A percentile compares a stretch with the other conserved stretches of the same genome.
Conservation (phyloP, 2,797 vertebrate genomes). For the Argyrosomus regius region DNA sequence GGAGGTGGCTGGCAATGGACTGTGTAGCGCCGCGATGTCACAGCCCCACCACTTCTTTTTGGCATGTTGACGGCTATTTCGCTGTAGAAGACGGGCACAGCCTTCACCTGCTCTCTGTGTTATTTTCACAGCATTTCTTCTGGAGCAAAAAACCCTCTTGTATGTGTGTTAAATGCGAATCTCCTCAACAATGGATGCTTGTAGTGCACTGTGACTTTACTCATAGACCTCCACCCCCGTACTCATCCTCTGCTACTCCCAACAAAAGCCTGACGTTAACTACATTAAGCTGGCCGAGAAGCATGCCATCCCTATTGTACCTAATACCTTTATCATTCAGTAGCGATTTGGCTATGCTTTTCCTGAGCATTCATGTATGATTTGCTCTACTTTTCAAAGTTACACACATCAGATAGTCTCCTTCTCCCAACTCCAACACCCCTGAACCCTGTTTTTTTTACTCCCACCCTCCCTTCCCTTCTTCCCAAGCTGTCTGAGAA, state of each 20-base stretch:
- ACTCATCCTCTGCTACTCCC: slow-evolving; percentile 68
- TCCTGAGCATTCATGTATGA: slow-evolving; percentile 74
- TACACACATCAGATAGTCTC: slow-evolving; percentile 45
- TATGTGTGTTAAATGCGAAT: slow-evolving; percentile 47
- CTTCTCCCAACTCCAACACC: slow-evolving; percentile 7
- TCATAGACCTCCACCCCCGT: slow-evolving; percentile 57
- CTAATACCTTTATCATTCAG: slow-evolving; percentile 77
- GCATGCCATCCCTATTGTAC: slow-evolving; percentile 79
- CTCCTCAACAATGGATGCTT: slow-evolving; percentile 66
- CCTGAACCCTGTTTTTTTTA: slow-evolving; percentile 26
- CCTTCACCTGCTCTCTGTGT: slow-evolving; percentile 8
- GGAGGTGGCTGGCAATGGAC: neutral
- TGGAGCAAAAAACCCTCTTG: slow-evolving; percentile 1
- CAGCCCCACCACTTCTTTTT: neutral
- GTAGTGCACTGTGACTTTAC: slow-evolving; percentile 70
- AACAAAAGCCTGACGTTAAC: slow-evolving; percentile 79
- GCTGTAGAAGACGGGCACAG: neutral
- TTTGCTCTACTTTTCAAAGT: slow-evolving; percentile 68
- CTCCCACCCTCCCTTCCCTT: slow-evolving; percentile 49
- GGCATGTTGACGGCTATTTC: neutral
- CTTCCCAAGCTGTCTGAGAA: slow-evolving; percentile 71
- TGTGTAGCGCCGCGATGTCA: neutral
- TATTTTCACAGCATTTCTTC: slow-evolving; percentile 5
- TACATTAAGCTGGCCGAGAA: slow-evolving; percentile 82
- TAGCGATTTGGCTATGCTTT: slow-evolving; percentile 78